Base-by-base conservation (phyloP, 2,797 vertebrate genomes). In the Sebastes diploproa region DNA sequence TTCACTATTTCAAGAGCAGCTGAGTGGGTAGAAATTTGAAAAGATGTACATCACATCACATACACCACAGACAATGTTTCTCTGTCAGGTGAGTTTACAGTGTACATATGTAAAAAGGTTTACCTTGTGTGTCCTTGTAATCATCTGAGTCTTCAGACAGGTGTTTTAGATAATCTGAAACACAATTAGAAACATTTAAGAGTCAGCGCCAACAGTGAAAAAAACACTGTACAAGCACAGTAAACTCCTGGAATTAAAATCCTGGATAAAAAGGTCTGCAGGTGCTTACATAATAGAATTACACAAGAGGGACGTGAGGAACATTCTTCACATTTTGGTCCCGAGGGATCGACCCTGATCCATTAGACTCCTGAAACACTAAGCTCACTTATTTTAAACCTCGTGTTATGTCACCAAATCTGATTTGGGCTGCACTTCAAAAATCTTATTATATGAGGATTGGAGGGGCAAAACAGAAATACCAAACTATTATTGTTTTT, bases 161-260 rank as follows among this genome's bases (percentile, higher is more conserved):
- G 90, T 99, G 98, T 90, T 98, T 98, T 61, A 99, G 95, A 94
- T 99, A 99, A 91, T 98, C 98, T 99, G 94, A 77, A 91, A 87
- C 52, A 76, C n/a, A 81, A 25, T 55, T 11, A 64, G 34, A 82
- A 36, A 56, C 10, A 76, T 69, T 52, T 55, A 12, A 77, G 18
- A 54, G 23, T 62, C 11, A 25, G 11, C 6, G 20, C 29, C 46
- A 81, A 29, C 2, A 60, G 13, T 8, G 16, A 50, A 50, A 50
- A 58, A 36, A 36, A 64, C 25, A 25, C 25, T 25, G 25, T 67
- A 80, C 34, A 82, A 75, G 75, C 12, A 23, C 68, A 30, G 75
- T 69, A 77, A 89, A 88, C 88, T 91, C 85, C 62, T 75, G 67
- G 54, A 72, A 68, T 77, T 54, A 36, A 87, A 90, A 89, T 75